phyloP scores from a whole-genome alignment of 2,797 vertebrate genomes.

The Hippopotamyrus pictus region DNA sequence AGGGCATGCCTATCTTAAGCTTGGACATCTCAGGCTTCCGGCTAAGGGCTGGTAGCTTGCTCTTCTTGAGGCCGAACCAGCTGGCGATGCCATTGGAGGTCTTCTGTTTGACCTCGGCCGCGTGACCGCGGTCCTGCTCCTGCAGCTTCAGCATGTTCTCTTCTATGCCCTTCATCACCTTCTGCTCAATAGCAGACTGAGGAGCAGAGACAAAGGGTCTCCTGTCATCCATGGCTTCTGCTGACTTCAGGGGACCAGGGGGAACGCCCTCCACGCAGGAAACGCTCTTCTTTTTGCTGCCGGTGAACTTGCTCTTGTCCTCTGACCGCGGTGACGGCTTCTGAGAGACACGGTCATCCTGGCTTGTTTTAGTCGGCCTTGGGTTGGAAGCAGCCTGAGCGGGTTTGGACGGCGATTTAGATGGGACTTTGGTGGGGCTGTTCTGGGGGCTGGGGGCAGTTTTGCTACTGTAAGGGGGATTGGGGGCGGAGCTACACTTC shows the following conservation, averaged over 20 bases:
- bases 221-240: slow-evolving; percentile 39
- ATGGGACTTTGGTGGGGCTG: slow-evolving; percentile 80
- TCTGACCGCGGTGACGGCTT: slow-evolving; percentile 68
- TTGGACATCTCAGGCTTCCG: slow-evolving; percentile 73
- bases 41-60: slow-evolving; percentile 85
- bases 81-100: slow-evolving; percentile 83
- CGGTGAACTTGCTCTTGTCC: slow-evolving; percentile 62
- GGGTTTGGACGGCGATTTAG: slow-evolving; percentile 80
- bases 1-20: slow-evolving; percentile 68
- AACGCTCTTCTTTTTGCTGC: slow-evolving; percentile 64
- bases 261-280: slow-evolving; percentile 60
- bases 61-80: slow-evolving; percentile 91
- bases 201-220: slow-evolving; percentile 46
- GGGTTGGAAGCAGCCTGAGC: slow-evolving; percentile 49
- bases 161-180: slow-evolving; percentile 96
- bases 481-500: slow-evolving; percentile 62
- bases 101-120: slow-evolving; percentile 75
- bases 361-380: slow-evolving; percentile 49
- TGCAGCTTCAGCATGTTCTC: slow-evolving; percentile 87
- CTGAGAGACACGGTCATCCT: slow-evolving; percentile 40
- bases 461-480: slow-evolving; percentile 55
- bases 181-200: slow-evolving; percentile 89
- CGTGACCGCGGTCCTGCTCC: slow-evolving; percentile 72
- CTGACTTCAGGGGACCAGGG: slow-evolving; percentile 52
- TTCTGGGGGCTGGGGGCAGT: slow-evolving; percentile 61